Base-by-base conservation (phyloP, 2,888 invertebrate genomes). In the Mesodorylaimus sp. region DNA sequence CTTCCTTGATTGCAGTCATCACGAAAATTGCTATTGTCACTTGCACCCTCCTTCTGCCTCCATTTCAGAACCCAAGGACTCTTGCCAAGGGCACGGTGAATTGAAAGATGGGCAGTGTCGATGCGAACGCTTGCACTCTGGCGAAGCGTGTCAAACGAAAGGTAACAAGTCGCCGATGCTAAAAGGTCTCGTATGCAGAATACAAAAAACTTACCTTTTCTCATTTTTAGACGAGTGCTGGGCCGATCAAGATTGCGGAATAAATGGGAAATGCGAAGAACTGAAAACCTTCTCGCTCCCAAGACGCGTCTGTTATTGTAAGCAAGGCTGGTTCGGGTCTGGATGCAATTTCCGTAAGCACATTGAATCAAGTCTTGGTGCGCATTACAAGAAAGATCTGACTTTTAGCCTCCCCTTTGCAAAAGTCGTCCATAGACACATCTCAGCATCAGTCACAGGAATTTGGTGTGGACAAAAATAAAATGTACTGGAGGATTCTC, bases 261-360 rank as follows among this genome's bases (percentile, higher is more conserved):
- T 77, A 52, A 64, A 67, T 52, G 91, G 91, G 46, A 78, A 79
- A 60, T 93, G 93, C 65, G 71, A 86, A 19, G 80, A 85, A 62
- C 72, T 82, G 21, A 76, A 79, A 53, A 79, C 85, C 2, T 84
- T 83, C 0, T 79, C 82, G 27, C 74, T 81, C 7, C 89, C 89
- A 0, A 76, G 76, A 37, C 78, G 76, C 58, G 81, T 83, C 62
- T 93, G 93, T 66, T 93, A 82, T 68, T 93, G 91, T 63, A 80
- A 83, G 52, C 74, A 78, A 48, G 91, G 91, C n/a, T 87, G 81
- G 77, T 84, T 80, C 63, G 89, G 89, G 2, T 75, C 77, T 24
- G 79, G 79, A 0, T 91, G 89, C 63, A 78, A 77, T 84, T 65
- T 77, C 77, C 28, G 13, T 13, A 19, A 38, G 28, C 7, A 42